phyloP scores from a whole-genome alignment of 2,888 invertebrate genomes.

The Acronicta psi region DNA sequence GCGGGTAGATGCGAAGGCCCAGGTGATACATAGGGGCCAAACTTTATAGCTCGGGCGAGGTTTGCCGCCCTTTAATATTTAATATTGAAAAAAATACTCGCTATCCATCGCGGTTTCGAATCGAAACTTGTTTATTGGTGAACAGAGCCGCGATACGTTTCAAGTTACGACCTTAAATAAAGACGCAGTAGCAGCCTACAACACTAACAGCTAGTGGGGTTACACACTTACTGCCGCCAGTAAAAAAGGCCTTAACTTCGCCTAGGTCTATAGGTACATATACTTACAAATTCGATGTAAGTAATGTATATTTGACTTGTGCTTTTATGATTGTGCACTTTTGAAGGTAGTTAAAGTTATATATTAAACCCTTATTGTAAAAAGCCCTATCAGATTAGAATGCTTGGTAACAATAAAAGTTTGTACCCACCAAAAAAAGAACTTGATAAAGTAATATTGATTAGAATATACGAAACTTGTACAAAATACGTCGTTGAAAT shows the following conservation, averaged over 20 bases:
- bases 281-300: no score
- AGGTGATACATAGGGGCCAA: slow-evolving; percentile 83
- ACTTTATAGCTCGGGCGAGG: slow-evolving; percentile 83
- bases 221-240: slow-evolving; percentile 8
- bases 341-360: no score
- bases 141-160: slow-evolving; percentile 53
- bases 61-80: slow-evolving; percentile 85
- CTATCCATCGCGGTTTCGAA: slow-evolving; percentile 75
- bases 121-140: slow-evolving; percentile 74
- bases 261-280: slow-evolving; percentile 2
- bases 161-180: slow-evolving; percentile 53
- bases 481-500: no score
- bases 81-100: slow-evolving; percentile 77
- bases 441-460: no score
- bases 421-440: no score
- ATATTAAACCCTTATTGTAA: no score
- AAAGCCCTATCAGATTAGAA: no score
- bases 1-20: slow-evolving; percentile 72
- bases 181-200: slow-evolving; percentile 25
- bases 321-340: no score
- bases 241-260: slow-evolving; percentile 12
- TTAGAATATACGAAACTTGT: no score
- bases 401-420: no score
- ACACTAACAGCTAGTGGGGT: slow-evolving; percentile 25
- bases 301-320: no score